Evolutionary conservation across 2,888 invertebrate species (phyloP).

Genomic region (Drosophila histrio): DNA sequence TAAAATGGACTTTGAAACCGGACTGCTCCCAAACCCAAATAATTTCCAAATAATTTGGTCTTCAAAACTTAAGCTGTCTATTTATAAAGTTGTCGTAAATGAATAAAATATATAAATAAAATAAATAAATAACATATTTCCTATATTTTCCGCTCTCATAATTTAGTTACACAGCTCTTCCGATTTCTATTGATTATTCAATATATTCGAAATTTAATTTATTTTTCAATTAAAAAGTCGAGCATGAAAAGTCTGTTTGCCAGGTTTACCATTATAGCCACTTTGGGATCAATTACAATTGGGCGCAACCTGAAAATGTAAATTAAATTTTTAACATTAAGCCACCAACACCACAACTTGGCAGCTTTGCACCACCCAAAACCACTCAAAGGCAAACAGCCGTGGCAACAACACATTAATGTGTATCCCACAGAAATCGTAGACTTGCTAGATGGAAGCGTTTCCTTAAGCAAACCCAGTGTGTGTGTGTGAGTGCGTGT

Average conservation of each 20-base stretch:
- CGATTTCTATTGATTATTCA: background rate
- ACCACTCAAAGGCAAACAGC: slow-evolving; percentile 5
- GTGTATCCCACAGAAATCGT: slow-evolving; percentile 30
- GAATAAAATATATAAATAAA: too few relatives aligned
- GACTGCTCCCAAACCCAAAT: background rate
- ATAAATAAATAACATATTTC: too few relatives aligned
- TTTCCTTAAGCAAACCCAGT: slow-evolving; percentile 52
- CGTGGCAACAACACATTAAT: slow-evolving; percentile 9
- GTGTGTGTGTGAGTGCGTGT: slow-evolving; percentile 12
- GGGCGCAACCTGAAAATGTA: slow-evolving; percentile 38
- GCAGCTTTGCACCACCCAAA: slow-evolving; percentile 17
- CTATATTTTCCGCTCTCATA: slow-evolving; percentile 7
- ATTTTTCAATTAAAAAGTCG: slow-evolving; percentile 7
- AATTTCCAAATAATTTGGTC: background rate
- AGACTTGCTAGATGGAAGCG: background rate
- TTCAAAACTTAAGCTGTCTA: background rate
- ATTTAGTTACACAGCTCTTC: background rate
- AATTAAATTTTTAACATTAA: slow-evolving; percentile 49
- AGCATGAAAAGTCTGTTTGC: background rate
- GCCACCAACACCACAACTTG: background rate
- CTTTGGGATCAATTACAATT: slow-evolving; percentile 53
- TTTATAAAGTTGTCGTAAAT: too few relatives aligned
- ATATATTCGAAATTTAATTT: background rate
- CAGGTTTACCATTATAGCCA: slow-evolving; percentile 13
- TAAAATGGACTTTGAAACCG: background rate